These are phyloP conservation scores for Ochotona princeps DNA, from an alignment of 2,113 vertebrate genomes.

Conservation along the genomic window DNA sequence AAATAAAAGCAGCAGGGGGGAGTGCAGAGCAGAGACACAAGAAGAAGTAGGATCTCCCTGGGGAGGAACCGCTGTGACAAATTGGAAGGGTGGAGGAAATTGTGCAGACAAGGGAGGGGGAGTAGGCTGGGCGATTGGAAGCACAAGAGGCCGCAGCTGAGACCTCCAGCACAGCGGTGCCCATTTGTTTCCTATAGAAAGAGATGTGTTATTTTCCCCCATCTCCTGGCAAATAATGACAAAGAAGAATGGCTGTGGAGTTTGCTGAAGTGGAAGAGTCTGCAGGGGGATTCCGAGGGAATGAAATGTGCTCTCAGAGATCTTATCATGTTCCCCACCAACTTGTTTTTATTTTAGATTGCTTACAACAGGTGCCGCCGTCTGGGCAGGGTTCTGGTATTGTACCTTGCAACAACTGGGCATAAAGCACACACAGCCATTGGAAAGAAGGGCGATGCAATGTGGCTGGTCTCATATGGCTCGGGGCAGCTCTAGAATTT, in stretches of 20 bases:
- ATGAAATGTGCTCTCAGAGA: slow-evolving; percentile 65
- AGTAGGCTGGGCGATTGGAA: neutral
- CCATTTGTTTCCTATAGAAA: slow-evolving; percentile 57
- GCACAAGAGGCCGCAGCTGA: neutral
- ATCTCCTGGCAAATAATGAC: slow-evolving; percentile 32
- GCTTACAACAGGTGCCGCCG: slow-evolving; percentile 84
- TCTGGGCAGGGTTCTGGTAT: slow-evolving; percentile 73
- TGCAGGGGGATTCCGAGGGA: slow-evolving; percentile 36
- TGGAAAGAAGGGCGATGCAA: slow-evolving; percentile 79
- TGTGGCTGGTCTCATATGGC: slow-evolving; percentile 77
- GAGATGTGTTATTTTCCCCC: slow-evolving; percentile 29
- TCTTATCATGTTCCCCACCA: slow-evolving; percentile 67
- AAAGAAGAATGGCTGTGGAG: slow-evolving; percentile 47
- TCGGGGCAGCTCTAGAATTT: slow-evolving; percentile 83
- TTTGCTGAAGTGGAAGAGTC: slow-evolving; percentile 66
- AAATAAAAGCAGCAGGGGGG: neutral
- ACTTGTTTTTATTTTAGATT: slow-evolving; percentile 82
- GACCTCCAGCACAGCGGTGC: neutral
- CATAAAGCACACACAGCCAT: slow-evolving; percentile 69
- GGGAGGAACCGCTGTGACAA: slow-evolving; percentile 36
- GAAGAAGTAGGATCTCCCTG: slow-evolving; percentile 29
- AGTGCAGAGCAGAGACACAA: neutral
- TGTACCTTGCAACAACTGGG: slow-evolving; percentile 87
- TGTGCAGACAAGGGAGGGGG: neutral
- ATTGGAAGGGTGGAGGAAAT: slow-evolving; percentile 50